Percentiles rank a stretch among this genome's conserved stretches.
phyloP scores from a whole-genome alignment of 2,888 invertebrate species.

The Fissipunctia ypsillon region DNA sequence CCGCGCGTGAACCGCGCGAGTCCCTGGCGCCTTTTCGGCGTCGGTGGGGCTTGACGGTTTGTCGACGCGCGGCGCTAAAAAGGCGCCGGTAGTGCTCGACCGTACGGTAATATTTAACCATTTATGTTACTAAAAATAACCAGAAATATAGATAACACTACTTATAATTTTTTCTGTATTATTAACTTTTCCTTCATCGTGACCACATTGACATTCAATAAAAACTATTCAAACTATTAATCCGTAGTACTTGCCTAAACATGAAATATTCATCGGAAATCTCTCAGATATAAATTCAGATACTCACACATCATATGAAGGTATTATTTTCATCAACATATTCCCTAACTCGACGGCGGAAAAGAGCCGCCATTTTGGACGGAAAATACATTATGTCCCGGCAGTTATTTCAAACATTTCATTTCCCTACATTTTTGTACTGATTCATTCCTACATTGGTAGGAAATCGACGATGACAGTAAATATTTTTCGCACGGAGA shows the following conservation, averaged over 20 bases:
- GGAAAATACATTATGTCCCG: slow-evolving; percentile 48
- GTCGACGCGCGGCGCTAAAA: too few species aligned
- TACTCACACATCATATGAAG: slow-evolving; percentile 24
- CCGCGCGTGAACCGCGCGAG: too few species aligned
- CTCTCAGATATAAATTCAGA: slow-evolving; percentile 5
- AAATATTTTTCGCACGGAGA: slow-evolving; percentile 27
- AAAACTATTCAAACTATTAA: slow-evolving; percentile 6
- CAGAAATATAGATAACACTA: too few species aligned
- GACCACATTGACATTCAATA: not conserved
- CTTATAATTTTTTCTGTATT: not conserved
- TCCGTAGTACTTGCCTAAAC: not conserved
- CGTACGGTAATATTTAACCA: not conserved
- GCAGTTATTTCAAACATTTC: slow-evolving; percentile 58
- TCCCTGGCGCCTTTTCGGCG: too few species aligned
- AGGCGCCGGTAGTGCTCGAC: too few species aligned
- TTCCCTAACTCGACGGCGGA: slow-evolving; percentile 15
- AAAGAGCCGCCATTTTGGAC: slow-evolving; percentile 33
- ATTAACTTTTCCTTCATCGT: not conserved
- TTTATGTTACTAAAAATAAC: not conserved
- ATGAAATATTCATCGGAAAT: slow-evolving; percentile 34
- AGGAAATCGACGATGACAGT: slow-evolving; percentile 22
- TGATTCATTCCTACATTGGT: not conserved
- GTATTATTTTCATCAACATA: slow-evolving; percentile 36
- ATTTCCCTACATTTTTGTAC: slow-evolving; percentile 43
- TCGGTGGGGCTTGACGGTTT: too few species aligned